Conservation (phyloP, 1,140 invertebrate genomes). For the Thrips palmi region DNA sequence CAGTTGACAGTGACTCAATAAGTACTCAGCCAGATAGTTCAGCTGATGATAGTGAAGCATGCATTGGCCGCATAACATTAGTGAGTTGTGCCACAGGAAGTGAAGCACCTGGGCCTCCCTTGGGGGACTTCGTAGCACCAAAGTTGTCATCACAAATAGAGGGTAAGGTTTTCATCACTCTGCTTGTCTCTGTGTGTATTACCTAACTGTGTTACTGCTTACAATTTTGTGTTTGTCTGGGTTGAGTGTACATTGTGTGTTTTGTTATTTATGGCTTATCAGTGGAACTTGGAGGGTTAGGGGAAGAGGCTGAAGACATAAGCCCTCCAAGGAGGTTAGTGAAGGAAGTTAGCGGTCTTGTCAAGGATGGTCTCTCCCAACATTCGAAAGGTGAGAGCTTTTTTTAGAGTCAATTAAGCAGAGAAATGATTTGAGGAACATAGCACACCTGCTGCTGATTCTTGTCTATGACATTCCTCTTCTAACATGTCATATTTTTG, state of each 20-base stretch:
- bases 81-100: constrained; percentile 22
- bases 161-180: too few relatives aligned
- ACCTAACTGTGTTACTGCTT: too few relatives aligned
- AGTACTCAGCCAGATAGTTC: constrained; percentile 18
- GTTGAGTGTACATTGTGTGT: too few relatives aligned
- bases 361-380: constrained; percentile 29
- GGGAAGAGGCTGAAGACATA: constrained; percentile 9
- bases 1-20: constrained; percentile 13
- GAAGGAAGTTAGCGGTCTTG: constrained; percentile 23
- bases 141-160: not conserved
- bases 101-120: constrained; percentile 12
- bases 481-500: too few relatives aligned
- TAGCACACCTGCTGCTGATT: too few relatives aligned
- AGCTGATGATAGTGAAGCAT: constrained; percentile 12
- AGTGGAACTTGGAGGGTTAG: constrained; percentile 7
- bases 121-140: not conserved
- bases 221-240: too few relatives aligned
- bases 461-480: too few relatives aligned
- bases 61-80: constrained; percentile 19
- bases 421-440: too few relatives aligned
- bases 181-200: too few relatives aligned
- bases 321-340: constrained; percentile 17
- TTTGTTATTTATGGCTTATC: too few relatives aligned
- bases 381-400: constrained; percentile 22
- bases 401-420: too few relatives aligned